phyloP scores from a whole-genome alignment of 2,113 vertebrate genomes.

The Gobiocypris rarus region DNA sequence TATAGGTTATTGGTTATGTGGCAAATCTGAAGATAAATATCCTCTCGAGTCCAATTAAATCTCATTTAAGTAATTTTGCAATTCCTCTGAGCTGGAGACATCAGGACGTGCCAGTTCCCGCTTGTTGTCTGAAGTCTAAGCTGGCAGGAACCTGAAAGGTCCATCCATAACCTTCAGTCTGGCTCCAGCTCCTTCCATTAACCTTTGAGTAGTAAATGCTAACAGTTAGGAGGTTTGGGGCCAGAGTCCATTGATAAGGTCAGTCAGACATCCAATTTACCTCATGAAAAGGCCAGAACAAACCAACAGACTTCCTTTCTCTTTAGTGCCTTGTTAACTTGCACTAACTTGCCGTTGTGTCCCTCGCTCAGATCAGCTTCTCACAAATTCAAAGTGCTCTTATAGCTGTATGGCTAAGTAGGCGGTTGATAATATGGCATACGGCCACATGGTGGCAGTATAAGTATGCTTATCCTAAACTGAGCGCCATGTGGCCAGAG shows the following conservation, averaged over 20 bases:
- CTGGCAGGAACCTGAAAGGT: neutral
- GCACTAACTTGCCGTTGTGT: neutral
- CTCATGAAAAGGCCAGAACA: slow-evolving; percentile 61
- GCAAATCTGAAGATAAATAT: neutral
- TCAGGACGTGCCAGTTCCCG: neutral
- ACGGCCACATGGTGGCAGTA: slow-evolving; percentile 53
- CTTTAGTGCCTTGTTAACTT: slow-evolving; percentile 2
- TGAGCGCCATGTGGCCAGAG: neutral
- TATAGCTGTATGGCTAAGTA: neutral
- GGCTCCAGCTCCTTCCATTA: slow-evolving; percentile 63
- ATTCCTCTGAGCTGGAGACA: neutral
- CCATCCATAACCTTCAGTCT: slow-evolving; percentile 71
- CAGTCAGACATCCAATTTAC: slow-evolving; percentile 62
- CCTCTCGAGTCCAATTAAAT: neutral
- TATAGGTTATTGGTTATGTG: neutral
- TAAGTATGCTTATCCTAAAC: neutral
- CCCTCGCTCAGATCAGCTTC: neutral
- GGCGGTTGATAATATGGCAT: neutral
- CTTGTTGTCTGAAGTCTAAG: slow-evolving; percentile 6
- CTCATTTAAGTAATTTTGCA: neutral
- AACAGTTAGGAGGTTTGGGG: slow-evolving; percentile 59
- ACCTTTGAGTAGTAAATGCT: slow-evolving; percentile 77
- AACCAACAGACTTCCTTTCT: slow-evolving; percentile 1
- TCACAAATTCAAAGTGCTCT: neutral
- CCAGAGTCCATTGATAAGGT: slow-evolving; percentile 70